Evolutionary conservation across 2,797 vertebrate genomes (phyloP).

Genomic region (Apogon talboti): DNA sequence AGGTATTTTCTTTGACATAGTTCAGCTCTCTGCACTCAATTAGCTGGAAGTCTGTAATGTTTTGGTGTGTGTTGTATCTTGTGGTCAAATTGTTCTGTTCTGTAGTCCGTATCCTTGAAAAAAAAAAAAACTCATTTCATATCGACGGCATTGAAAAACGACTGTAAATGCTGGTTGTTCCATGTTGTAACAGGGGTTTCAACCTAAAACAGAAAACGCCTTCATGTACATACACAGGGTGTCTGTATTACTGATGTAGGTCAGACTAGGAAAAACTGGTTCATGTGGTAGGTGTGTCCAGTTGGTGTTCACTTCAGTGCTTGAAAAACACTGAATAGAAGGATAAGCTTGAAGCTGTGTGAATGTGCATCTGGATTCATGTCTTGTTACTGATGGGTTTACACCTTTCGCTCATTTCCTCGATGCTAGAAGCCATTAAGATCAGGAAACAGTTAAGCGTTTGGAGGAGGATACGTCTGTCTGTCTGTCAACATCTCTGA

Average conservation of each 20-base stretch:
- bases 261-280: constrained; percentile 80
- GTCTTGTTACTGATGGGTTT: constrained; percentile 7
- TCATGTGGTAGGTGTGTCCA: constrained; percentile 78
- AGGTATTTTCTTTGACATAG: constrained; percentile 13
- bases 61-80: constrained; percentile 1
- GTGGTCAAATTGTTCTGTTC: constrained; percentile 3
- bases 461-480: constrained; percentile 2
- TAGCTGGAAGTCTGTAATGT: neutral
- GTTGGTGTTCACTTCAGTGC: constrained; percentile 51
- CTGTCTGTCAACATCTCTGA: constrained; percentile 24
- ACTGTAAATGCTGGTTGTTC: constrained; percentile 42
- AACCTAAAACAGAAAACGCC: constrained; percentile 73
- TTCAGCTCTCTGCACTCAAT: constrained; percentile 7
- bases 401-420: constrained; percentile 37
- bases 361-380: constrained; percentile 20
- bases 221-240: constrained; percentile 67
- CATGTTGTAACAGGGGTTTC: constrained; percentile 43
- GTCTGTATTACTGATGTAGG: constrained; percentile 79
- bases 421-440: constrained; percentile 8
- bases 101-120: neutral
- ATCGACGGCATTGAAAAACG: neutral
- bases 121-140: neutral
- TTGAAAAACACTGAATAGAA: constrained; percentile 43
- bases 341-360: constrained; percentile 12
- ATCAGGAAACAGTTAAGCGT: constrained; percentile 6